These are phyloP conservation scores for Gallirallus australis DNA, from an alignment of 2,797 vertebrate species.

Conservation along the genomic window DNA sequence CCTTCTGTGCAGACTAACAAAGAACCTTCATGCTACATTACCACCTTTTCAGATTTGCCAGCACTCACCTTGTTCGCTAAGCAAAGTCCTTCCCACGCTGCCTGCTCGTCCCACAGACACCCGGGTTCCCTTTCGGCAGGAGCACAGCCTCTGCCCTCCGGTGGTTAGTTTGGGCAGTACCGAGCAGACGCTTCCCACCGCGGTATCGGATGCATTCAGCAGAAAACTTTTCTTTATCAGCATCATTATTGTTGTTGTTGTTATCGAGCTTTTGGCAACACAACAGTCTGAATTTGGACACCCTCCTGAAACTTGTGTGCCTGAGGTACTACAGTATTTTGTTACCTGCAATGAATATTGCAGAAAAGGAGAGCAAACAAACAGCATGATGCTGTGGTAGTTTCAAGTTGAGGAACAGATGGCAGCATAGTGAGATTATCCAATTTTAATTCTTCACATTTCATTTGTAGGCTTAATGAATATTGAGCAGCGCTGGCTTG, in stretches of 20 bases:
- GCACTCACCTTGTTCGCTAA: background rate
- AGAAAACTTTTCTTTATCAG: background rate
- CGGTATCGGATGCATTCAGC: rapidly evolving
- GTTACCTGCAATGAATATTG: background rate
- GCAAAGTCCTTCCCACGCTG: no score
- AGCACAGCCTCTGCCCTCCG: background rate
- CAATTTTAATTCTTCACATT: slow-evolving; percentile 38
- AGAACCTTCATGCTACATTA: background rate
- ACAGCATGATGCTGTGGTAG: background rate
- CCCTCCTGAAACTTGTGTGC: background rate
- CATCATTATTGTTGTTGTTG: no score
- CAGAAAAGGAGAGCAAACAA: background rate
- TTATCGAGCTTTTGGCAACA: background rate
- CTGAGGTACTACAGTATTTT: background rate
- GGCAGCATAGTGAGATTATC: slow-evolving; percentile 23
- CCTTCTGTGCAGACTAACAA: background rate
- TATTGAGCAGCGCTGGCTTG: background rate
- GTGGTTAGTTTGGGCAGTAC: background rate
- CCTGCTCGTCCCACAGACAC: background rate
- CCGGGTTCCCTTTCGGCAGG: background rate
- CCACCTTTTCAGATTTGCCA: background rate
- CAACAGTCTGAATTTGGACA: background rate
- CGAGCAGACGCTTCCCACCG: background rate
- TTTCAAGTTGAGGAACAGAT: slow-evolving; percentile 40
- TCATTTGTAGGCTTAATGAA: slow-evolving; percentile 39